Percentiles rank a stretch among this genome's conserved stretches.
These are phyloP conservation scores for Euplagia quadripunctaria DNA, from an alignment of 2,888 invertebrate species.

Conservation along the genomic window DNA sequence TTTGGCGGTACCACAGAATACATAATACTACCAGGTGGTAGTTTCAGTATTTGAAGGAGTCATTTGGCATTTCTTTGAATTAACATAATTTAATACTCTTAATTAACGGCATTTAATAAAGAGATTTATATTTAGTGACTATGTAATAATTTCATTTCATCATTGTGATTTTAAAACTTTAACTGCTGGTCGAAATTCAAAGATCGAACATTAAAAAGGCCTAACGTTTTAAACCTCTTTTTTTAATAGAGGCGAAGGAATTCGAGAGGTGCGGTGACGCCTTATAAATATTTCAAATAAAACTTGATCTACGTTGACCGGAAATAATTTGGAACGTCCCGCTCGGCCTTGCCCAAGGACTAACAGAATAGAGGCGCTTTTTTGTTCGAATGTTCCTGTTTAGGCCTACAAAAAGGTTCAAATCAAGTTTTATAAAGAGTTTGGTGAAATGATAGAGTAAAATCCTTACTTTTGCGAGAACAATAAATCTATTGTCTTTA, in stretches of 20 bases:
- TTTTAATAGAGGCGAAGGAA: constrained; percentile 15
- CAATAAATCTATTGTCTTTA: background rate
- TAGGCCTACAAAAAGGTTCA: background rate
- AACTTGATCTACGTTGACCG: constrained; percentile 52
- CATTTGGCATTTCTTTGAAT: background rate
- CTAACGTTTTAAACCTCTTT: background rate
- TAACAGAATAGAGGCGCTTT: constrained; percentile 3
- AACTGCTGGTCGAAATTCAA: background rate
- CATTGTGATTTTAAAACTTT: background rate
- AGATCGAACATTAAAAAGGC: background rate
- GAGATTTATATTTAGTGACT: background rate
- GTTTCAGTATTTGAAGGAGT: background rate
- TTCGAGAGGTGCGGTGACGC: constrained; percentile 20
- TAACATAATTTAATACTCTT: background rate
- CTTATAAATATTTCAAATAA: constrained; percentile 27
- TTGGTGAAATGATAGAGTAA: background rate
- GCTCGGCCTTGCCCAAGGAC: constrained; percentile 62
- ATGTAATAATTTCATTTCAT: background rate
- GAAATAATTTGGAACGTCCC: constrained; percentile 57
- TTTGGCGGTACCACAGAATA: too few relatives aligned
- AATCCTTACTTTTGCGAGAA: background rate
- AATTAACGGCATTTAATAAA: background rate
- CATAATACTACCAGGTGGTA: too few relatives aligned
- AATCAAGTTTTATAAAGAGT: background rate
- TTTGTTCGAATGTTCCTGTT: background rate